phyloP scores from a whole-genome alignment of 2,113 vertebrate genomes.

The Semnornis frantzii region DNA sequence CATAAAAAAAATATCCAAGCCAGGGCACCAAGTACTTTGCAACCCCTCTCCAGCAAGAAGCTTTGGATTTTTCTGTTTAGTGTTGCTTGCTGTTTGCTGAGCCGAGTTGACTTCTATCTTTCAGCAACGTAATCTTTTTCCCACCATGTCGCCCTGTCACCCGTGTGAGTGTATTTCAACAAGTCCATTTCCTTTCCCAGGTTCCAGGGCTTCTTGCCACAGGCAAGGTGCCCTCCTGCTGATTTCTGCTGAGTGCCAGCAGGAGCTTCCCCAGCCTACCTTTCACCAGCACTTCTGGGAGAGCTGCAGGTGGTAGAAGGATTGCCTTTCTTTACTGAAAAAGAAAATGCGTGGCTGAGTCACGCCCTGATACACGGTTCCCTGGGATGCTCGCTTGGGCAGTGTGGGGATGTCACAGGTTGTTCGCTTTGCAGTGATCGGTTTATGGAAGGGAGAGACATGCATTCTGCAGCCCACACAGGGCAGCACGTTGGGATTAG shows the following conservation, averaged over 20 bases:
- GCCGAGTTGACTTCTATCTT: background rate
- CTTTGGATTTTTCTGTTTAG: background rate
- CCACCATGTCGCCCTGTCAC: background rate
- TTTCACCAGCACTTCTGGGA: background rate
- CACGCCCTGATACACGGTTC: background rate
- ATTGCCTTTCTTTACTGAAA: background rate
- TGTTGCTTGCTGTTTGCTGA: background rate
- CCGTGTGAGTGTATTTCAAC: background rate
- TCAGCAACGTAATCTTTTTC: background rate
- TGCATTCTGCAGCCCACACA: background rate
- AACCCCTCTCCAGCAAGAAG: background rate
- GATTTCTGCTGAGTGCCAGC: rapidly evolving
- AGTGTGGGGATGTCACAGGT: background rate
- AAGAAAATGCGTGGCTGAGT: background rate
- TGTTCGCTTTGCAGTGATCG: background rate
- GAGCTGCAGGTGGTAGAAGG: background rate
- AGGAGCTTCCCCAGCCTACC: background rate
- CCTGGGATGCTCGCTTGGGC: rapidly evolving
- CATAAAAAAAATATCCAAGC: background rate
- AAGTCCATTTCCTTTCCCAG: background rate
- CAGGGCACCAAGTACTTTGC: background rate
- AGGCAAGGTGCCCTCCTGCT: background rate
- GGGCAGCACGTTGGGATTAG: rapidly evolving
- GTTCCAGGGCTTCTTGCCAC: background rate
- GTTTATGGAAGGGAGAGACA: background rate